phyloP scores from a whole-genome alignment of 2,797 vertebrate genomes.

The Moxostoma hubbsi region DNA sequence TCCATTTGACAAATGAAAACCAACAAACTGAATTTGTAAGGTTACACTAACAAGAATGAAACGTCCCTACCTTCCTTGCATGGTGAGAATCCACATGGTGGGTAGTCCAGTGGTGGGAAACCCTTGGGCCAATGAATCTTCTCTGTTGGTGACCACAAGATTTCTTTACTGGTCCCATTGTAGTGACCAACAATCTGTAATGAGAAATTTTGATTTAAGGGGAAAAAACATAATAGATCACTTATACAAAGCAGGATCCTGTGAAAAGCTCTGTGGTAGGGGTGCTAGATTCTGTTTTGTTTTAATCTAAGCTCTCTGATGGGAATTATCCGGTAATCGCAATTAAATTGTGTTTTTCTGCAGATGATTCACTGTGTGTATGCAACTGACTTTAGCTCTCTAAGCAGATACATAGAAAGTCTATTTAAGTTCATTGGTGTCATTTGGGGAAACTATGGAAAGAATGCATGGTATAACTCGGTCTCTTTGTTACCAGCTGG shows the following conservation, averaged over 20 bases:
- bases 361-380: background rate
- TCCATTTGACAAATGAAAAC: too few relatives aligned
- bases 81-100: slow-evolving; percentile 89
- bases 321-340: background rate
- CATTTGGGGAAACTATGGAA: slow-evolving; percentile 42
- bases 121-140: slow-evolving; percentile 92
- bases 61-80: slow-evolving; percentile 77
- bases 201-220: slow-evolving; percentile 52
- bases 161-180: slow-evolving; percentile 90
- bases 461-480: slow-evolving; percentile 10
- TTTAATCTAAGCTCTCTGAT: background rate
- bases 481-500: slow-evolving; percentile 38
- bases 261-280: too few relatives aligned
- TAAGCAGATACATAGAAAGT: slow-evolving; percentile 6
- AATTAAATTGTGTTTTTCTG: slow-evolving; percentile 1
- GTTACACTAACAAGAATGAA: background rate
- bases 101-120: slow-evolving; percentile 87
- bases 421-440: background rate
- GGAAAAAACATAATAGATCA: background rate
- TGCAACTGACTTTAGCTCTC: background rate
- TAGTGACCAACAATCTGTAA: slow-evolving; percentile 89
- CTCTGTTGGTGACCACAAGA: slow-evolving; percentile 87
- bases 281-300: background rate
- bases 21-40: too few relatives aligned
- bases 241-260: background rate